Conservation (phyloP, 2,888 invertebrate genomes). For the Bombylius major region DNA sequence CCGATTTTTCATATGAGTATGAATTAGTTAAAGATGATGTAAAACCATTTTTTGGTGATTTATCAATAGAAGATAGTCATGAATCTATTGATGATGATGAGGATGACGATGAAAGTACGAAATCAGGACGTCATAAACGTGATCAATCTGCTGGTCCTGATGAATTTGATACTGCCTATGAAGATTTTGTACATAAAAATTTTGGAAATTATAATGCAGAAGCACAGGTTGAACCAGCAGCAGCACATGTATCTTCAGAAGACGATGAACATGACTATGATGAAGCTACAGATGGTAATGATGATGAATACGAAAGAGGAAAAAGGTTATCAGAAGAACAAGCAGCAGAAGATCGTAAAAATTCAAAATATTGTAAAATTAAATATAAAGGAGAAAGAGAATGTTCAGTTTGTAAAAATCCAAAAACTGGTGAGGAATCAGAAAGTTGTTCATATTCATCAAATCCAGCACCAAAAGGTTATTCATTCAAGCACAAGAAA, state of each 20-base stretch:
- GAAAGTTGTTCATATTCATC: constrained; percentile 71
- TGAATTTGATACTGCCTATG: constrained; percentile 29
- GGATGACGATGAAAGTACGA: constrained; percentile 11
- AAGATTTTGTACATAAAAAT: constrained; percentile 28
- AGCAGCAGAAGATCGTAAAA: constrained; percentile 47
- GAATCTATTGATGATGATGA: constrained; percentile 5
- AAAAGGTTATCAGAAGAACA: constrained; percentile 49
- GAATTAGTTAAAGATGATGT: not conserved
- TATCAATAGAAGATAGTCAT: not conserved
- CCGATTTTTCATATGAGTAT: not conserved
- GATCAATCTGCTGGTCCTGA: not conserved
- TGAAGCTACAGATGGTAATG: not conserved
- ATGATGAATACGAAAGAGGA: constrained; percentile 42
- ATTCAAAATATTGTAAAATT: constrained; percentile 50
- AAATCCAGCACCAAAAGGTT: constrained; percentile 50
- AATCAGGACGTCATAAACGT: constrained; percentile 14
- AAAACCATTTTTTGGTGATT: not conserved
- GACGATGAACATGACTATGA: not conserved
- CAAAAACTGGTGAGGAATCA: constrained; percentile 60
- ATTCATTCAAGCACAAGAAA: constrained; percentile 39
- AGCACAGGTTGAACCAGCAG: too few species aligned
- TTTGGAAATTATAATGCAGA: constrained; percentile 14
- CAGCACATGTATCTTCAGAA: not conserved
- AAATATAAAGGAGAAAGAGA: constrained; percentile 44
- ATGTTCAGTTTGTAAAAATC: constrained; percentile 63